Conservation (phyloP, 2,797 vertebrate genomes). For the Gymnopithys bicolor region DNA sequence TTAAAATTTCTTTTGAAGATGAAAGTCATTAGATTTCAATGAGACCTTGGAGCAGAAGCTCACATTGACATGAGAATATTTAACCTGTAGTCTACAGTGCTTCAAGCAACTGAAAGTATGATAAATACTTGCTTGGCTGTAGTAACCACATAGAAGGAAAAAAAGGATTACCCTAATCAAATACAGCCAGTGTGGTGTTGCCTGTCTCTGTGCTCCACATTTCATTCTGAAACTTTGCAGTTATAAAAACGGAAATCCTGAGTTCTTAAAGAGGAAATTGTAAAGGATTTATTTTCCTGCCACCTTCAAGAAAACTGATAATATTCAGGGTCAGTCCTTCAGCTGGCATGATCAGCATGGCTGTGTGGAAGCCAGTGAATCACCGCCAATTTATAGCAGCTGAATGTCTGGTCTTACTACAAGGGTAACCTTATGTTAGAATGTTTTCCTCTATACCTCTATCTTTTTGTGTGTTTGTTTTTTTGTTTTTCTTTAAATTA, state of each 20-base stretch:
- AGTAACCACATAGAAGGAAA: constrained; percentile 88
- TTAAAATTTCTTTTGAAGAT: constrained; percentile 78
- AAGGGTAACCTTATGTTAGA: not conserved
- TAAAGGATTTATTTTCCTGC: constrained; percentile 65
- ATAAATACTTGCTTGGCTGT: constrained; percentile 90
- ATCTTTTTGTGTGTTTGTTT: no score
- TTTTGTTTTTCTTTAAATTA: not conserved
- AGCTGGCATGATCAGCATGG: constrained; percentile 12
- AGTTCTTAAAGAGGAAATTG: constrained; percentile 54
- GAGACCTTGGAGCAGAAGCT: constrained; percentile 81
- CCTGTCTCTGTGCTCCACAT: constrained; percentile 55
- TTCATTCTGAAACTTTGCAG: constrained; percentile 49
- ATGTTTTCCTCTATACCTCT: not conserved
- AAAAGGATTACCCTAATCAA: constrained; percentile 90
- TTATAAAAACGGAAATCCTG: constrained; percentile 58
- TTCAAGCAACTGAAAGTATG: constrained; percentile 88
- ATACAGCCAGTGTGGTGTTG: constrained; percentile 79
- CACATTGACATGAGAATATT: constrained; percentile 84
- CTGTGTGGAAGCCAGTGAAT: not conserved
- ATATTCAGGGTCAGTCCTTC: constrained; percentile 30
- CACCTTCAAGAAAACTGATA: constrained; percentile 58
- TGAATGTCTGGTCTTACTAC: not conserved
- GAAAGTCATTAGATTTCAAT: constrained; percentile 89
- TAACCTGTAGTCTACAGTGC: constrained; percentile 89
- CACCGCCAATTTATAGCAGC: not conserved